A percentile compares a stretch with the other conserved stretches of the same genome.
phyloP scores from a whole-genome alignment of 2,797 vertebrate species.

The Meriones psammophilus region DNA sequence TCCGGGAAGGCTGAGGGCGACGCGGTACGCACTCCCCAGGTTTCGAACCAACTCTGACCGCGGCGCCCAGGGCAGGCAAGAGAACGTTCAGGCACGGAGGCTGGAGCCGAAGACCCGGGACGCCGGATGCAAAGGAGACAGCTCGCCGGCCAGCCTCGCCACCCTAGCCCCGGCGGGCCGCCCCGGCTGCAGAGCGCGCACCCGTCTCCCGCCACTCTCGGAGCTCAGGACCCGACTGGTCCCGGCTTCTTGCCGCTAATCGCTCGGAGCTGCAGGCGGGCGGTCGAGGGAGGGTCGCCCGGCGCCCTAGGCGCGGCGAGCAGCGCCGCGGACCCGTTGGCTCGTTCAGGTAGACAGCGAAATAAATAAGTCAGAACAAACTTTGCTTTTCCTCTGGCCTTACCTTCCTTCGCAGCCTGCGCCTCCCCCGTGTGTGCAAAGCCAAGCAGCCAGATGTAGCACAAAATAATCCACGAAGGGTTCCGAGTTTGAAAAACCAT shows the following conservation, averaged over 20 bases:
- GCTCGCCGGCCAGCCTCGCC: background rate
- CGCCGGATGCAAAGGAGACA: background rate
- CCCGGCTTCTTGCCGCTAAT: background rate
- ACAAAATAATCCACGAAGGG: constrained; percentile 95
- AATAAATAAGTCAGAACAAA: constrained; percentile 89
- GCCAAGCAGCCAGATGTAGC: constrained; percentile 92
- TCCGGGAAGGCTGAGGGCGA: background rate
- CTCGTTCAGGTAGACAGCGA: constrained; percentile 61
- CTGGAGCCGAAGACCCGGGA: background rate
- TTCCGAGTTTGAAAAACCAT: constrained; percentile 93
- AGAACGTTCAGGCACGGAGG: background rate
- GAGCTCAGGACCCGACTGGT: background rate
- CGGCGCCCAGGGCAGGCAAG: background rate
- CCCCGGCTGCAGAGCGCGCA: background rate
- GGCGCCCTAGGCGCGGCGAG: constrained; percentile 71
- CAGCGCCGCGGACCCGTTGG: background rate
- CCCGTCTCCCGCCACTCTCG: background rate
- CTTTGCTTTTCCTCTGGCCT: constrained; percentile 91
- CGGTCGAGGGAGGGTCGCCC: constrained; percentile 71
- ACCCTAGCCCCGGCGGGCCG: background rate
- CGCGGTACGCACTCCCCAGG: background rate
- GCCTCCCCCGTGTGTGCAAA: constrained; percentile 92
- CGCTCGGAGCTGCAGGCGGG: background rate
- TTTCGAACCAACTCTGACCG: constrained; percentile 64
- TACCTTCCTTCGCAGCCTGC: constrained; percentile 98